Conservation (phyloP, 2,797 vertebrate genomes). For the Brotogeris chrysoptera region DNA sequence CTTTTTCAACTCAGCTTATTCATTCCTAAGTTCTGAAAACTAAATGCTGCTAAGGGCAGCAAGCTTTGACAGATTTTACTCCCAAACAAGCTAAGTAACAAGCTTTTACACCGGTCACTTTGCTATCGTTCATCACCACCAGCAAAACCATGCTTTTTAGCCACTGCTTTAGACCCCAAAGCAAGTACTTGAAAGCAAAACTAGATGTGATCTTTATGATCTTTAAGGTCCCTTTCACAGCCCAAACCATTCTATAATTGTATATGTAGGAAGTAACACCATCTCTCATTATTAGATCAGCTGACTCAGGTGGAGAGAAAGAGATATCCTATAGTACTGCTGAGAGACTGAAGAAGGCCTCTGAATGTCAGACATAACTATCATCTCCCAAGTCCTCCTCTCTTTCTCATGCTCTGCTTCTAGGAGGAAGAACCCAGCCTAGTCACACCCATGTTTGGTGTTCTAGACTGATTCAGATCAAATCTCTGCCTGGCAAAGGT, state of each 20-base stretch:
- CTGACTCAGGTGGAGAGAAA: background rate
- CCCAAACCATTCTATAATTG: background rate
- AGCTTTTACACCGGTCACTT: background rate
- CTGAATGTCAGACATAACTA: background rate
- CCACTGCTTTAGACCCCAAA: background rate
- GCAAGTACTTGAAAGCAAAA: background rate
- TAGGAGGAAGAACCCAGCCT: background rate
- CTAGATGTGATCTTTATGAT: background rate
- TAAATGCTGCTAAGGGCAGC: background rate
- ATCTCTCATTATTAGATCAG: background rate
- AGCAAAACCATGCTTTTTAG: background rate
- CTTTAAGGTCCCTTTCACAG: background rate
- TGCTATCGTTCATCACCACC: background rate
- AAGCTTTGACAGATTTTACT: background rate
- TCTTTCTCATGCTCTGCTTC: background rate
- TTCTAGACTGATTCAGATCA: background rate
- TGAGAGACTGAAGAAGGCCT: background rate
- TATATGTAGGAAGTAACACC: background rate
- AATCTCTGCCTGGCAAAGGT: background rate
- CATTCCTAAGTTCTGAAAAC: background rate
- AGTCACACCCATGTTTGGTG: background rate
- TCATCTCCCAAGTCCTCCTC: background rate
- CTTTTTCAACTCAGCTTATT: constrained; percentile 14
- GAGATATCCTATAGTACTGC: background rate
- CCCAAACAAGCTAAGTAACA: background rate